Evolutionary conservation across 1,140 invertebrate genomes (phyloP).

Genomic region (Drosophila chauvacae): DNA sequence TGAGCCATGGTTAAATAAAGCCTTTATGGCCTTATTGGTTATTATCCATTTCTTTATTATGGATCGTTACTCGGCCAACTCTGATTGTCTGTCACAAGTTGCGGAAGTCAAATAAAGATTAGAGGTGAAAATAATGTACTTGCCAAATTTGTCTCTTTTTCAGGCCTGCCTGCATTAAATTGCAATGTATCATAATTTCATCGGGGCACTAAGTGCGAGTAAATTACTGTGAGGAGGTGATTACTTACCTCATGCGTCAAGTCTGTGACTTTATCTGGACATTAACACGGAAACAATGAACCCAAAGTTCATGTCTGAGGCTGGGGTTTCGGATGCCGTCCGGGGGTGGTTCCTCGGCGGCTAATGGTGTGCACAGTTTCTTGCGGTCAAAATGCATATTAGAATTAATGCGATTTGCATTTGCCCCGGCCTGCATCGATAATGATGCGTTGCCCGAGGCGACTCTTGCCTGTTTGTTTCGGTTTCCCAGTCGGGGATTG

Average conservation of each 20-base stretch:
- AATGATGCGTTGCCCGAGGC: conserved; percentile 50
- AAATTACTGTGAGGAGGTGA: conserved; percentile 22
- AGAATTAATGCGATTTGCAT: conserved; percentile 80
- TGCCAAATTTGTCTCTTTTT: neutral
- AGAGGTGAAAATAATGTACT: neutral
- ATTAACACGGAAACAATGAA: conserved; percentile 34
- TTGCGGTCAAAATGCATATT: conserved; percentile 73
- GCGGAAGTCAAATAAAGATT: neutral
- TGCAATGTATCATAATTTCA: conserved; percentile 20
- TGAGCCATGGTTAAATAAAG: neutral
- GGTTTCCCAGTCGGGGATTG: conserved; percentile 21
- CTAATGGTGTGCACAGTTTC: conserved; percentile 69
- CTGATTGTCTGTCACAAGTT: neutral
- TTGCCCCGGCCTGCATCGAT: conserved; percentile 56
- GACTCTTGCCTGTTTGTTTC: conserved; percentile 46
- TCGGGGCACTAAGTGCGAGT: conserved; percentile 7
- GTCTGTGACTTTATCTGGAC: conserved; percentile 23
- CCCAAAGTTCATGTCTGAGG: conserved; percentile 22
- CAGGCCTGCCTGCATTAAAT: neutral
- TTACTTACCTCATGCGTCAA: conserved; percentile 20
- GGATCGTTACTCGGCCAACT: neutral
- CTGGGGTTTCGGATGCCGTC: neutral
- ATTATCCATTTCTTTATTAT: neutral
- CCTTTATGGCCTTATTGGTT: neutral
- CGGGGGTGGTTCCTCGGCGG: neutral